Evolutionary conservation across 1,140 invertebrate genomes (phyloP).

Genomic region (Drosophila kurseongensis): DNA sequence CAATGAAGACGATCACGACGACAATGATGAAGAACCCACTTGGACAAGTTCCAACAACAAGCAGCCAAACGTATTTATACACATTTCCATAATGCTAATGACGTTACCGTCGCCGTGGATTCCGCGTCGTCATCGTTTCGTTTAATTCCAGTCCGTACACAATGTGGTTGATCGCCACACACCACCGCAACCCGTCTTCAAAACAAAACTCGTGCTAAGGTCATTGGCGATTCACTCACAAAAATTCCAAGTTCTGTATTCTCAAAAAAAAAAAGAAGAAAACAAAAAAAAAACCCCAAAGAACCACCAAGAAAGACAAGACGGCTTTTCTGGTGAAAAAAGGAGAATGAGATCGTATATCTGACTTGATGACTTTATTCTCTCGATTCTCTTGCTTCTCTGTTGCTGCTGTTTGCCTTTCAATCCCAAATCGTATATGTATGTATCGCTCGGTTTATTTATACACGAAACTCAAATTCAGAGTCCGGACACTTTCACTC

Average conservation of each 20-base stretch:
- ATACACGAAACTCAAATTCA: constrained; percentile 11
- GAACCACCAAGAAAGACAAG: neutral
- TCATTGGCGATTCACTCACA: constrained; percentile 39
- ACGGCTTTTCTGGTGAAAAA: constrained; percentile 13
- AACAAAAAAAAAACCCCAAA: neutral
- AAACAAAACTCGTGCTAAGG: constrained; percentile 30
- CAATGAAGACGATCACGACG: constrained; percentile 3
- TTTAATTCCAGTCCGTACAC: constrained; percentile 15
- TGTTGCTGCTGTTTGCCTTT: neutral
- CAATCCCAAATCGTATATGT: neutral
- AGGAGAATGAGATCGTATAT: constrained; percentile 6
- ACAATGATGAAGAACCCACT: constrained; percentile 39
- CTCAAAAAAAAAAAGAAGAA: no score
- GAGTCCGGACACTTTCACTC: constrained; percentile 13
- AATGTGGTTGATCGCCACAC: neutral
- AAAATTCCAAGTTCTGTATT: neutral
- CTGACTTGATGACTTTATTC: constrained; percentile 26
- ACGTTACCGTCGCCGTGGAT: constrained; percentile 20
- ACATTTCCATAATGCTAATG: constrained; percentile 78
- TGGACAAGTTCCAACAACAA: constrained; percentile 48
- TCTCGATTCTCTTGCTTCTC: constrained; percentile 5
- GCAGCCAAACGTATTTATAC: constrained; percentile 19
- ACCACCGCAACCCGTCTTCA: neutral
- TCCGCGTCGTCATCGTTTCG: constrained; percentile 57
- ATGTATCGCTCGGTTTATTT: constrained; percentile 4